Evolutionary conservation across 2,113 vertebrate genomes (phyloP), one percentile per base, ranked within the genome.

Genomic region (Ploceus nigricollis): DNA sequence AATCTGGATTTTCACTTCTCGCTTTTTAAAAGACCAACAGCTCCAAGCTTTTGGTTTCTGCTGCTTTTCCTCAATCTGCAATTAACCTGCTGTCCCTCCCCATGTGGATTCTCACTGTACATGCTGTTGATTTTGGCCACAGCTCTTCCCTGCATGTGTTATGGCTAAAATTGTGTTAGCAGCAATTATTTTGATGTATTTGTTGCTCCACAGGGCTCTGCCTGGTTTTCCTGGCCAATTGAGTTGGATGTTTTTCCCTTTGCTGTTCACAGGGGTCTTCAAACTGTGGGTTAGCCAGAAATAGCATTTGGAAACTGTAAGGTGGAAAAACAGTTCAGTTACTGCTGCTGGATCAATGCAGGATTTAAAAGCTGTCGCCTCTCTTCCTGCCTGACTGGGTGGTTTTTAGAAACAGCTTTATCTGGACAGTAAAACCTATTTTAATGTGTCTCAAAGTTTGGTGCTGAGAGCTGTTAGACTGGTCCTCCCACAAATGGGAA

Each of bases 21-120:
- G 2, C 86, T 89, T 92, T 91, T 66, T 27, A 71, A 92, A 93
- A 80, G 90, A 56, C 76, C 69, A 89, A 8, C 88, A 90, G 96
- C 71, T 93, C 86, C 22, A 6, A 61, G 71, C 17, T 16, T 91
- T 91, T 88, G 87, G 60, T 81, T 88, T 94, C 94, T 95, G 94
- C 86, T 89, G 96, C 82, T 92, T 92, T 90, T 81, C 69, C 79
- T 90, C 94, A 90, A 44, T 86, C 90, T 94, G 93, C 92, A 96
- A 68, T 96, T 95, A 96, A 96, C 94, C 94, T 95, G 88, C 90
- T 96, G 93, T 88, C 90, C 94, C 51, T 94, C 86, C 93, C 89
- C 82, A 61, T 60, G 94, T 95, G 92, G 72, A 76, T 95, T 96
- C 90, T 95, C 77, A 42, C 93, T 92, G 90, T 78, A 94, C 93